phyloP scores from a whole-genome alignment of 2,888 invertebrate genomes.

The Eustalomyia histrio region DNA sequence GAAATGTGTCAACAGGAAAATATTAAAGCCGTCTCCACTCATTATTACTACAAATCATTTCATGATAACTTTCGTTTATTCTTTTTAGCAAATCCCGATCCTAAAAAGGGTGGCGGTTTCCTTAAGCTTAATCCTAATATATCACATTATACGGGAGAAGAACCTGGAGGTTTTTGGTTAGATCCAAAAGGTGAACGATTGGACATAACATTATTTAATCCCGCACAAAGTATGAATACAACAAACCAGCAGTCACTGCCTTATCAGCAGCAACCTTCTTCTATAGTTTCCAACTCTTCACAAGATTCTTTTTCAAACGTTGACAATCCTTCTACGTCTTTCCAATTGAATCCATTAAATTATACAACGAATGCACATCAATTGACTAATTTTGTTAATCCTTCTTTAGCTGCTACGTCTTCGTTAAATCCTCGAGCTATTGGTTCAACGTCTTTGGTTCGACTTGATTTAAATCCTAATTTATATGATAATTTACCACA shows the following conservation, averaged over 20 bases:
- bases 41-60: slow-evolving; percentile 62
- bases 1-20: slow-evolving; percentile 52
- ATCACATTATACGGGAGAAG: slow-evolving; percentile 66
- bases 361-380: not conserved
- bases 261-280: not conserved
- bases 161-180: slow-evolving; percentile 65
- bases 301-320: not conserved
- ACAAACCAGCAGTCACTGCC: not conserved
- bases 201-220: slow-evolving; percentile 11
- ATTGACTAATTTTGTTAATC: slow-evolving; percentile 32
- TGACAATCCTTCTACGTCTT: not conserved
- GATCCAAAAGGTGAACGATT: slow-evolving; percentile 23
- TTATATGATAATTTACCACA: slow-evolving; percentile 16
- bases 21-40: slow-evolving; percentile 50
- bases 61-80: slow-evolving; percentile 65
- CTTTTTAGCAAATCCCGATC: slow-evolving; percentile 54
- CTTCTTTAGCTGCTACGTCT: not conserved
- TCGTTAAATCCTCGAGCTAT: not conserved
- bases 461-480: slow-evolving; percentile 28
- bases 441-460: not conserved
- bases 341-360: not conserved
- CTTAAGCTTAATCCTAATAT: slow-evolving; percentile 61
- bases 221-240: not conserved
- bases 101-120: slow-evolving; percentile 44
- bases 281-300: not conserved